Base-by-base conservation (phyloP, 2,113 vertebrate species). In the Arenaria interpres region DNA sequence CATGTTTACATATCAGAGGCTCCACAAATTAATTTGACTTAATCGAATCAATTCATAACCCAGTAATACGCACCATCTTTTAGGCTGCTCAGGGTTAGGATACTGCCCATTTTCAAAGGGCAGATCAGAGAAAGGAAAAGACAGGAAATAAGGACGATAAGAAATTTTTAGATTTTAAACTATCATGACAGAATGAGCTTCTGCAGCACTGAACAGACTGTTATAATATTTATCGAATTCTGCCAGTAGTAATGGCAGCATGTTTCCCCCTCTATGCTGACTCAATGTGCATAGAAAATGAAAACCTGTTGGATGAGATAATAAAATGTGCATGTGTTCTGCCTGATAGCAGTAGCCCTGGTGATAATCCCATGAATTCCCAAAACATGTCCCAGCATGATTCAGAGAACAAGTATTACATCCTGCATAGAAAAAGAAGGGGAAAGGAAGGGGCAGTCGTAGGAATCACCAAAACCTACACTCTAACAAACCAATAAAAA, bases 281-380 rank as follows among this genome's bases (percentile, higher is more conserved):
- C 94, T 96, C 88, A 89, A 68, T 87, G 86, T 83, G 94, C 92
- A 94, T 85, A 85, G 93, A 95, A 95, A 97, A 94, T 85, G 83
- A 97, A 97, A 97, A 95, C 85, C 96, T 90, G 95, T 92, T 91
- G 91, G 96, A 88, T 75, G 84, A 96, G 97, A 97, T 97, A 97
- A 97, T 96, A 94, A 97, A 93, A 96, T 60, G 93, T 95, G 89
- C 92, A 95, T 96, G 96, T 97, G 94, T 93, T 97, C 81, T 94
- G 88, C 85, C 94, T 84, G 95, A 97, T 97, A 97, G 94, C 81
- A 95, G 95, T 92, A 97, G 93, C 75, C 93, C 93, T 93, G 86
- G 96, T 97, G 94, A 97, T 97, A 97, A 97, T 97, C 97, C 92
- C 54, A 39, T 94, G 96, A 95, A 95, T 96, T 96, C 94, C 95